Conservation (phyloP, 2,113 vertebrate genomes). For the Fulica atra region DNA sequence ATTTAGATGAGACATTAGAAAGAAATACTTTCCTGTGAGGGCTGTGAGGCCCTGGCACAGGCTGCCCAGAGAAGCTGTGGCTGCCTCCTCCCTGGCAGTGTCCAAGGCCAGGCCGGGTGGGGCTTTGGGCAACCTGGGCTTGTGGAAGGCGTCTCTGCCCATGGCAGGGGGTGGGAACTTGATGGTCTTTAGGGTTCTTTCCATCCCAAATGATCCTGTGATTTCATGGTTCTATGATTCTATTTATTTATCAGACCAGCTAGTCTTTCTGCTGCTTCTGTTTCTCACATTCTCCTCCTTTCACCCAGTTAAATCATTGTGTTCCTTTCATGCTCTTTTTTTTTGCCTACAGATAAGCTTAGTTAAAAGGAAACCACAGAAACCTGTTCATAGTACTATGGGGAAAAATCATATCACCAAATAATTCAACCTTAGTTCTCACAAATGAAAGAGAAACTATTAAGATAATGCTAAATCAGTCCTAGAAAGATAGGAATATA, state of each 20-base stretch:
- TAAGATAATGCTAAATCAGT: background rate
- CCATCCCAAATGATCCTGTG: too few species aligned
- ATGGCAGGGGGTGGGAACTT: too few species aligned
- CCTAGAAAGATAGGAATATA: background rate
- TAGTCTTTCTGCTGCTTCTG: background rate
- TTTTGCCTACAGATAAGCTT: background rate
- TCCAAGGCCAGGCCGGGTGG: too few species aligned
- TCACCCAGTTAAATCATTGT: background rate
- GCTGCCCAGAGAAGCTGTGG: too few species aligned
- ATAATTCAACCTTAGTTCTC: background rate
- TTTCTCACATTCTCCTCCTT: background rate
- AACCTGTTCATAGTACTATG: fast-evolving
- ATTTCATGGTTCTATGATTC: too few species aligned
- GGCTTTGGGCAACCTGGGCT: too few species aligned
- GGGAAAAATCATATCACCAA: background rate
- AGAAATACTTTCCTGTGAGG: too few species aligned
- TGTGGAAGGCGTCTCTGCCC: too few species aligned
- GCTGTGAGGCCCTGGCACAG: too few species aligned
- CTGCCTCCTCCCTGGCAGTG: too few species aligned
- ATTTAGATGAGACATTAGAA: too few species aligned
- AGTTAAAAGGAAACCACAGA: background rate
- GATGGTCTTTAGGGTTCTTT: too few species aligned
- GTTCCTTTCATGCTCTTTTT: background rate
- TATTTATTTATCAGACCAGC: background rate
- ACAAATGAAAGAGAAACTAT: background rate